A percentile compares a stretch with the other conserved stretches of the same genome.
Conservation (phyloP, 2,888 invertebrate species). For the Lepidochrysops patricia region DNA sequence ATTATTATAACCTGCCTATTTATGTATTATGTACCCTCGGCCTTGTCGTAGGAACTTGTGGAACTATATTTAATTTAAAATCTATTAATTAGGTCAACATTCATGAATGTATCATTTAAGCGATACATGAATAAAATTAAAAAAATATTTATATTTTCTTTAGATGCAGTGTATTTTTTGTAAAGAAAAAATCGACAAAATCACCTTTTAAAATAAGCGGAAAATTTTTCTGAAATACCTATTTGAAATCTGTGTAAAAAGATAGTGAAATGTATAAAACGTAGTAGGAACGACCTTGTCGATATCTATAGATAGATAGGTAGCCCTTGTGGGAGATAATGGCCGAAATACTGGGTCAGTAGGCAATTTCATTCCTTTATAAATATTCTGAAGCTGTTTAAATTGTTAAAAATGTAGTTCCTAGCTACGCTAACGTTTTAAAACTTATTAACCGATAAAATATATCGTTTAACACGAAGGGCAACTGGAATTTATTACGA, state of each 20-base stretch:
- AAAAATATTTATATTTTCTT: not conserved
- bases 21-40: slow-evolving; percentile 32
- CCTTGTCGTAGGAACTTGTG: too few species aligned
- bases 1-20: slow-evolving; percentile 36
- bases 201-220: not conserved
- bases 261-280: slow-evolving; percentile 24
- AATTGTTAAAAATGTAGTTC: too few species aligned
- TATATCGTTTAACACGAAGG: not conserved
- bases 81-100: slow-evolving; percentile 21
- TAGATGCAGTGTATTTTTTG: not conserved
- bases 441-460: not conserved
- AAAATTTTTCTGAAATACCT: not conserved
- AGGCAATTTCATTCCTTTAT: slow-evolving; percentile 23
- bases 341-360: slow-evolving; percentile 27
- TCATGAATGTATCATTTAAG: not conserved
- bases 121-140: not conserved
- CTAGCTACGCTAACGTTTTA: too few species aligned
- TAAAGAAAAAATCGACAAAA: not conserved
- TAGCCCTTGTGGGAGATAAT: slow-evolving; percentile 31
- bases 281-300: slow-evolving; percentile 49
- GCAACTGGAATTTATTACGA: not conserved
- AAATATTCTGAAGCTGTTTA: not conserved
- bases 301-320: slow-evolving; percentile 49
- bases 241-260: not conserved
- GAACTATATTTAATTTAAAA: slow-evolving; percentile 12